phyloP scores from a whole-genome alignment of 2,888 invertebrate genomes.

The Caenorhabditis doughertyi region DNA sequence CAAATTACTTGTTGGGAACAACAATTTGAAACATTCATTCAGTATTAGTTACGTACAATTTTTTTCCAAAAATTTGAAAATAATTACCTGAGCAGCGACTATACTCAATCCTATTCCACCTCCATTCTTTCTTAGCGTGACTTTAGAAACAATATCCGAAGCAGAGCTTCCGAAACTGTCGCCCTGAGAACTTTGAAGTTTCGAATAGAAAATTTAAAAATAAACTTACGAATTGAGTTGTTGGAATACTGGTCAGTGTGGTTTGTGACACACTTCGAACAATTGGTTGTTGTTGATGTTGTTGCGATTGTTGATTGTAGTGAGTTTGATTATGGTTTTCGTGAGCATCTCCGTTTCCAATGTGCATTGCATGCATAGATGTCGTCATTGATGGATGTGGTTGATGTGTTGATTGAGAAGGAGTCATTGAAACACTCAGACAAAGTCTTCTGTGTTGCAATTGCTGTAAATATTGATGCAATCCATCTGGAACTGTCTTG shows the following conservation, averaged over 20 bases:
- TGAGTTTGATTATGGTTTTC: constrained; percentile 34
- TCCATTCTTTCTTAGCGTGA: constrained; percentile 89
- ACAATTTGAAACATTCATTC: constrained; percentile 86
- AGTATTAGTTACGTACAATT: constrained; percentile 97
- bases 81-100: constrained; percentile 93
- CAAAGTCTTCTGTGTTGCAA: constrained; percentile 66
- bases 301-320: constrained; percentile 14
- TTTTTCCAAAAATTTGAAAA: constrained; percentile 91
- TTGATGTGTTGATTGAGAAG: neutral
- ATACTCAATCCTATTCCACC: constrained; percentile 98
- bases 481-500: constrained; percentile 64
- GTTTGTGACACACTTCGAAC: constrained; percentile 71
- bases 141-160: constrained; percentile 60
- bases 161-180: constrained; percentile 68
- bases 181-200: constrained; percentile 49
- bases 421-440: constrained; percentile 58
- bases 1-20: neutral
- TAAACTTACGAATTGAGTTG: constrained; percentile 65
- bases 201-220: neutral
- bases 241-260: constrained; percentile 69
- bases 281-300: constrained; percentile 44
- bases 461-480: constrained; percentile 65
- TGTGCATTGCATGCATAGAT: constrained; percentile 49
- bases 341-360: constrained; percentile 16
- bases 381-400: constrained; percentile 33